These are phyloP conservation scores for Tigriopus japonicus DNA, from an alignment of 1,140 invertebrate species.

Conservation along the genomic window DNA sequence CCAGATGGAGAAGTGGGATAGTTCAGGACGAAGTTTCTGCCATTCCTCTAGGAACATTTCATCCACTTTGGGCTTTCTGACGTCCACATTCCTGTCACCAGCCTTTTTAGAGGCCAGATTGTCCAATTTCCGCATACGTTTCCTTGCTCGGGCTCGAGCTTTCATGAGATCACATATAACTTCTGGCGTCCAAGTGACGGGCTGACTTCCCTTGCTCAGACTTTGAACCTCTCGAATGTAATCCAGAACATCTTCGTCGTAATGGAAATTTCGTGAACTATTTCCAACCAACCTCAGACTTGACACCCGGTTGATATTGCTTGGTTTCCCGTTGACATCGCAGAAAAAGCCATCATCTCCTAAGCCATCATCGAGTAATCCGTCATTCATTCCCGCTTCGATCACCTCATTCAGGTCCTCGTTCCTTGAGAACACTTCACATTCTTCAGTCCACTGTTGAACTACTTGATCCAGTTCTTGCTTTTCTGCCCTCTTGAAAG, in stretches of 20 bases:
- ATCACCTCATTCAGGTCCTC: background rate
- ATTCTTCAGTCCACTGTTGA: background rate
- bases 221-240: background rate
- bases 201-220: background rate
- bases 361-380: too few relatives aligned
- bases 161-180: constrained; percentile 5
- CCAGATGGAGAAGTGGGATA: constrained; percentile 3
- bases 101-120: background rate
- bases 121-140: background rate
- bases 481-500: background rate
- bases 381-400: background rate
- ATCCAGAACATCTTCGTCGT: background rate
- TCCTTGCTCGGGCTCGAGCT: background rate
- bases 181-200: background rate
- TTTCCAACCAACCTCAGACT: background rate
- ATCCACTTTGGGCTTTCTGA: background rate
- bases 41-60: constrained; percentile 5
- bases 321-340: background rate
- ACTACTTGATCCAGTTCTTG: background rate
- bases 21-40: background rate
- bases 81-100: background rate
- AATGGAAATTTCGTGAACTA: background rate
- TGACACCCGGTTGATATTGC: background rate
- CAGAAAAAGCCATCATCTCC: background rate
- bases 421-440: background rate